A percentile compares a stretch with the other conserved stretches of the same genome.
Evolutionary conservation across 2,113 vertebrate genomes (phyloP).

Genomic region (Carassius gibelio): DNA sequence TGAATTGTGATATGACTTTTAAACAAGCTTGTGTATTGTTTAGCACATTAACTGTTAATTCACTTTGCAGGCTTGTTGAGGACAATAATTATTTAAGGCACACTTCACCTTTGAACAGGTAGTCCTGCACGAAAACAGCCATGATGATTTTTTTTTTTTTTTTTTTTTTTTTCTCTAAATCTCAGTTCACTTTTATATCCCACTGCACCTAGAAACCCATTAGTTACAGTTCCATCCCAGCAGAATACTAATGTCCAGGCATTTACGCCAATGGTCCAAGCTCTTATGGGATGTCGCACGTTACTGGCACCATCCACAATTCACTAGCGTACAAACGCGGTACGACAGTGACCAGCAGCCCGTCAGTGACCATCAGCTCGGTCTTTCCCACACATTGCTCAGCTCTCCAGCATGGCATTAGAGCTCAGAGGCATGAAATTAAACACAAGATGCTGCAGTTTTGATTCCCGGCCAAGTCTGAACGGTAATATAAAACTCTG

Average conservation of each 20-base stretch:
- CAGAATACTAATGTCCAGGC: slow-evolving; percentile 7
- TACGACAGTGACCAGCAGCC: background rate
- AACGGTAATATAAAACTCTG: slow-evolving; percentile 2
- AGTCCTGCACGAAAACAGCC: background rate
- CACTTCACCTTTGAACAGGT: slow-evolving; percentile 12
- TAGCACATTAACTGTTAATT: background rate
- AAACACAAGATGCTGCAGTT: slow-evolving; percentile 19
- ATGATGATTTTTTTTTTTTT: background rate
- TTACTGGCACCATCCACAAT: slow-evolving; percentile 6
- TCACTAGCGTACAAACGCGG: background rate
- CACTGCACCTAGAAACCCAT: background rate
- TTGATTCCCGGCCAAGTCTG: slow-evolving; percentile 4
- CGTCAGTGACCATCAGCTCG: background rate
- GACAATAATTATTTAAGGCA: background rate
- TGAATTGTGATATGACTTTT: too few species aligned
- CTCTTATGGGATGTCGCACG: background rate
- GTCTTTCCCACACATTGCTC: background rate
- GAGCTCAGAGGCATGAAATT: slow-evolving; percentile 38
- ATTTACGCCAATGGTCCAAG: background rate
- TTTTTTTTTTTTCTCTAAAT: background rate
- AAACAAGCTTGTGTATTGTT: background rate
- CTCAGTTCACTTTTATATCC: slow-evolving; percentile 2
- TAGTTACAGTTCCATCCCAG: background rate
- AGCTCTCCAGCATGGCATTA: background rate
- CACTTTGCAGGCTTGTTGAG: background rate